Evolutionary conservation across 2,797 vertebrate species (phyloP).

Genomic region (Malurus splendens): DNA sequence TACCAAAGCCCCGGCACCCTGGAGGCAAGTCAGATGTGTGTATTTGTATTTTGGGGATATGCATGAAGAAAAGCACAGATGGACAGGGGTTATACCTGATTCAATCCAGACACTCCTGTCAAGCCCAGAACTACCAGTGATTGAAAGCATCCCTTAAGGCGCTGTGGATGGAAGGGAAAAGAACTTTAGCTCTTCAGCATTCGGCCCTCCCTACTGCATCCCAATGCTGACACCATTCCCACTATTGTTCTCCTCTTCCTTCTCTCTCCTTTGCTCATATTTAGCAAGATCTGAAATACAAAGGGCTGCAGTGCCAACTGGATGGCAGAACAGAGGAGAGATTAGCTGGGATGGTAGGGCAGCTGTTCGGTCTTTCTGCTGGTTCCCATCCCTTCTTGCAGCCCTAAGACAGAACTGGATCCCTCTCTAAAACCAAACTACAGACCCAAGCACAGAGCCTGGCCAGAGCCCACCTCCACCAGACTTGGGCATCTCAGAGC

Average conservation of each 20-base stretch:
- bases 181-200: background rate
- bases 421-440: background rate
- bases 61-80: background rate
- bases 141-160: background rate
- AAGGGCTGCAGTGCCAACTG: background rate
- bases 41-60: background rate
- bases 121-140: background rate
- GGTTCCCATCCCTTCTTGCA: background rate
- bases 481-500: background rate
- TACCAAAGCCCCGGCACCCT: background rate
- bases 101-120: accelerated
- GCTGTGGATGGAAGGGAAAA: background rate
- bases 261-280: background rate
- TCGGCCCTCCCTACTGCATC: background rate
- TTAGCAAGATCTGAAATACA: background rate
- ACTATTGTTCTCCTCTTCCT: background rate
- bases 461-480: background rate
- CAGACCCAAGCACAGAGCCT: background rate
- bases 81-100: background rate
- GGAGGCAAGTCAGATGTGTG: background rate
- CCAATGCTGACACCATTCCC: background rate
- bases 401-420: background rate
- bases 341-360: background rate
- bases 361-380: background rate
- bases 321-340: background rate